Conservation (phyloP, 1,140 invertebrate genomes). For the Anadara kagoshimensis region DNA sequence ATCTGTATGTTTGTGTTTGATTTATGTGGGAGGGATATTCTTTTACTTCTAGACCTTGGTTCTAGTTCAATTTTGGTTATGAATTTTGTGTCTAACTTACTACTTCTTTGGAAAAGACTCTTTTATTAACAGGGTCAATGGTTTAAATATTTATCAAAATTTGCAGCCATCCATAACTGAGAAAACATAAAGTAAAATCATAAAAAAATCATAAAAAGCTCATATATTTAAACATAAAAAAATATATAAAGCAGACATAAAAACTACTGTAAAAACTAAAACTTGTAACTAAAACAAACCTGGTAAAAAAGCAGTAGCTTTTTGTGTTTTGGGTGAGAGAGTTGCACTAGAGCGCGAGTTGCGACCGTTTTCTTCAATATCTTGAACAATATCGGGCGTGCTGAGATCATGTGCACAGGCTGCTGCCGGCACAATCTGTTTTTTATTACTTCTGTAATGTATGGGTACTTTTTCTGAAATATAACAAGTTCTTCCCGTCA, state of each 20-base stretch:
- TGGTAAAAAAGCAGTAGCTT: conserved; percentile 62
- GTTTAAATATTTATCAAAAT: too few species aligned
- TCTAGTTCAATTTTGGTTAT: too few species aligned
- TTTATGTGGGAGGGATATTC: too few species aligned
- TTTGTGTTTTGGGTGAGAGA: conserved; percentile 57
- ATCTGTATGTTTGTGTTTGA: too few species aligned
- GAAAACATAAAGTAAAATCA: neutral
- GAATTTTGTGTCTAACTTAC: too few species aligned
- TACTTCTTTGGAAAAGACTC: too few species aligned
- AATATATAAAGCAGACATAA: conserved; percentile 9
- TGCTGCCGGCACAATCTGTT: conserved; percentile 50
- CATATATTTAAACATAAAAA: conserved; percentile 9
- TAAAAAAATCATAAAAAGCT: conserved; percentile 3
- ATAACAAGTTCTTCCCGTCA: conserved; percentile 40
- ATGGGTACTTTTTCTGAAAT: conserved; percentile 67
- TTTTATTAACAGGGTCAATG: too few species aligned
- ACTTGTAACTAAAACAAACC: conserved; percentile 48
- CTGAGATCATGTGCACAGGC: conserved; percentile 54
- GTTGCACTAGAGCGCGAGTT: conserved; percentile 50
- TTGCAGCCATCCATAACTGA: too few species aligned
- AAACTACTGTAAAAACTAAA: conserved; percentile 7
- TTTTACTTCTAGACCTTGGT: too few species aligned
- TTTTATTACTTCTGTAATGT: conserved; percentile 60
- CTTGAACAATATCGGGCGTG: conserved; percentile 36
- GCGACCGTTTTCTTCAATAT: conserved; percentile 48